A percentile compares a stretch with the other conserved stretches of the same genome.
These are phyloP conservation scores for Chelonia mydas DNA, from an alignment of 2,797 vertebrate species.

Conservation along the genomic window DNA sequence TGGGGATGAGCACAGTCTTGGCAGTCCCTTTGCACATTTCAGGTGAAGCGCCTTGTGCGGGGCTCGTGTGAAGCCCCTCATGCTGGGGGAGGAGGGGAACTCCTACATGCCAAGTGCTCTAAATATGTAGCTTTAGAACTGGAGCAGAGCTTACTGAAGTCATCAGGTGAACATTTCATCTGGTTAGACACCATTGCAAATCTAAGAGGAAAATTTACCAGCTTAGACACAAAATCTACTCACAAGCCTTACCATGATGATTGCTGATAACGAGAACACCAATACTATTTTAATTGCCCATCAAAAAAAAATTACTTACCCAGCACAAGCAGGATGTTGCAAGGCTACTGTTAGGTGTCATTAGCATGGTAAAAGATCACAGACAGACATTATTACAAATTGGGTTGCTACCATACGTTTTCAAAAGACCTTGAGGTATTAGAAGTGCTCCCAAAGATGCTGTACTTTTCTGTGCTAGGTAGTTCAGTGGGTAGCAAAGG, in stretches of 20 bases:
- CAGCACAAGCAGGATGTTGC: neutral
- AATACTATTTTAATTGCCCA: neutral
- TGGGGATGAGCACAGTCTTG: neutral
- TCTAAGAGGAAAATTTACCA: neutral
- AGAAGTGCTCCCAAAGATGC: neutral
- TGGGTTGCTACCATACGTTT: neutral
- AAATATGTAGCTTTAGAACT: neutral
- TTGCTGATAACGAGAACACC: neutral
- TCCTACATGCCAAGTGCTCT: neutral
- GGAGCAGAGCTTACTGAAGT: neutral
- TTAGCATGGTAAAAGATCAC: neutral
- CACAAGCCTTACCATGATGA: neutral
- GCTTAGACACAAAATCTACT: neutral
- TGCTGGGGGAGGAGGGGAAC: neutral
- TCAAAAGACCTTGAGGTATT: neutral
- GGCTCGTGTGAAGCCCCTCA: neutral
- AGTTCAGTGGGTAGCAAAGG: neutral
- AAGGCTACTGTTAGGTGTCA: neutral
- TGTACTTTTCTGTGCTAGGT: neutral
- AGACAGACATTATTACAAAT: neutral
- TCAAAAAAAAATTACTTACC: neutral
- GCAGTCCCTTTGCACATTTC: neutral
- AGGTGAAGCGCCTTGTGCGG: neutral
- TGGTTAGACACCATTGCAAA: neutral
- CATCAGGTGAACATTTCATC: neutral